Evolutionary conservation across 2,113 vertebrate species (phyloP).

Genomic region (Turdus rufiventris): DNA sequence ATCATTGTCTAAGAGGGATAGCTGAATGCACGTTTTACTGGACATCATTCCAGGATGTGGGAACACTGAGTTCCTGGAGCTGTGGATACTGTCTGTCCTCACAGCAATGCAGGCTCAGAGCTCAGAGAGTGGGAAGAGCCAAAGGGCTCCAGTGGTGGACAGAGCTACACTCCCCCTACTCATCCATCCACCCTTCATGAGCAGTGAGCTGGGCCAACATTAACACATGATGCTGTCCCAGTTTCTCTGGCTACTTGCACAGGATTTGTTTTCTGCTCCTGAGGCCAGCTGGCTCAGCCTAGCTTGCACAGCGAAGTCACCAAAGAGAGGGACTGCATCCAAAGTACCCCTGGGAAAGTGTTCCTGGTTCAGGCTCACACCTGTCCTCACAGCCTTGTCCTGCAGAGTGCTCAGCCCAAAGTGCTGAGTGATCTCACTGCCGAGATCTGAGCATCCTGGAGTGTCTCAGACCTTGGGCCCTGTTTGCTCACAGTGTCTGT

Average conservation of each 20-base stretch:
- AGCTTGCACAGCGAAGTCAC: not conserved
- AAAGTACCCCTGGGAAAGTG: not conserved
- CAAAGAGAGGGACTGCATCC: not conserved
- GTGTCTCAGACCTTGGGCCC: not conserved
- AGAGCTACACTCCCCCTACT: not conserved
- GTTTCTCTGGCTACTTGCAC: not conserved
- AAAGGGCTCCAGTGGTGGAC: not conserved
- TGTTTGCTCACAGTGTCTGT: not conserved
- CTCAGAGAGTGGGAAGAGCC: not conserved
- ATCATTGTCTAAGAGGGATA: not conserved
- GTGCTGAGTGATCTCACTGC: not conserved
- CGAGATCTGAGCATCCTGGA: not conserved
- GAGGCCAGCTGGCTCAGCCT: not conserved
- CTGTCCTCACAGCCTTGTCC: not conserved
- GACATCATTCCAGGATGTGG: not conserved
- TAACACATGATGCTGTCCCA: not conserved
- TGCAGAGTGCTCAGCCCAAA: not conserved
- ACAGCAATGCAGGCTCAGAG: not conserved
- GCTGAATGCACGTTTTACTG: not conserved
- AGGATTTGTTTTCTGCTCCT: not conserved
- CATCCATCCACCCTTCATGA: accelerated
- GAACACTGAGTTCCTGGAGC: constrained; percentile 34
- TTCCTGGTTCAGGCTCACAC: not conserved
- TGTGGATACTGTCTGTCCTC: not conserved
- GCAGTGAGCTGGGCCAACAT: not conserved